Evolutionary conservation across 2,797 vertebrate species (phyloP), one percentile per base, ranked within the genome.

Genomic region (Danionella dracula): DNA sequence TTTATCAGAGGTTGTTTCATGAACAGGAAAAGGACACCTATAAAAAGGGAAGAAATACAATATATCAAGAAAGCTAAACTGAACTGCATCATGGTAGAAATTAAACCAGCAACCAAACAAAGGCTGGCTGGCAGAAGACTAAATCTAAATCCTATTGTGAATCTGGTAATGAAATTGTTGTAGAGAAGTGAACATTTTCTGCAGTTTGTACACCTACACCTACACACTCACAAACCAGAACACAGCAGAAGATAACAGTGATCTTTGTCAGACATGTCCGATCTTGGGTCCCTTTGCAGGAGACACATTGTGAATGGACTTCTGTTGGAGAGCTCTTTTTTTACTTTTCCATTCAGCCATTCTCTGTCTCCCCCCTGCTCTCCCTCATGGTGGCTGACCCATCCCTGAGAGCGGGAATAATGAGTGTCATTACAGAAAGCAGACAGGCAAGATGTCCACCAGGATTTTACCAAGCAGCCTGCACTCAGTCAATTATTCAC

Each of bases 401-500:
- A 70, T 80, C 78, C 70, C 76, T 31, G 10, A 74, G 76, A 75
- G 66, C 61, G 66, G 66, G 74, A 87, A 80, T 83, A 84, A 87
- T 82, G 83, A 77, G 75, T 66, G 73, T 79, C 78, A 85, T 86
- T 88, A 86, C 81, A 66, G 46, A 55, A 64, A 76, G 75, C 64
- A 73, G 72, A 76, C 75, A 75, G 73, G 69, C 45, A 57, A 76
- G 71, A 72, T 76, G 84, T 87, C 86, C 84, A 71, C 78, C 72
- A 84, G 81, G 83, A 86, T 88, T 82, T 86, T 84, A 84, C 80
- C 82, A 77, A 46, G 73, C 78, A 74, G 72, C 70, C 51, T 32
- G 72, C 79, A 78, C 72, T 77, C 82, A 79, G 83, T 87, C 84
- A 86, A 85, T 88, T 89, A 87, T 88, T 88, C 85, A 86, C 81